A percentile compares a stretch with the other conserved stretches of the same genome.
Conservation (phyloP, 2,888 invertebrate genomes). For the Proisotoma minuta region DNA sequence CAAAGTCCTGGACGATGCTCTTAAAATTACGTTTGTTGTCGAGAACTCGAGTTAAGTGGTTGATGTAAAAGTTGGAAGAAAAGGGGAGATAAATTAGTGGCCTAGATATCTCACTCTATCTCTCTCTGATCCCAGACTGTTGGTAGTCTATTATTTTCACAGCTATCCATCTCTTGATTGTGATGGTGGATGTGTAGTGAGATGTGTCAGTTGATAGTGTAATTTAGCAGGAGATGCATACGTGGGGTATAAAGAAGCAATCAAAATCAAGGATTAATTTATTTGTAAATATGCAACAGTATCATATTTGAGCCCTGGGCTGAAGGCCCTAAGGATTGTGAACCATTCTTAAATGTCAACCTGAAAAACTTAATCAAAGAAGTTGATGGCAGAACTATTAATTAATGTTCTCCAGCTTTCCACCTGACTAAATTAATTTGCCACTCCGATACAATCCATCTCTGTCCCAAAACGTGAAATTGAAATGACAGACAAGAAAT, state of each 20-base stretch:
- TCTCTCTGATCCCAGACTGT: no score
- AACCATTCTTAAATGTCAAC: no score
- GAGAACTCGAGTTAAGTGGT: background rate
- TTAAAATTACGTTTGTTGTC: background rate
- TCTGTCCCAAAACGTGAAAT: no score
- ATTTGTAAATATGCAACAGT: slow-evolving; percentile 5
- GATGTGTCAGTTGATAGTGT: slow-evolving; percentile 13
- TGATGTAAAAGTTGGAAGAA: background rate
- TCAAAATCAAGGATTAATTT: slow-evolving; percentile 20
- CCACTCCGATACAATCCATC: slow-evolving; percentile 13
- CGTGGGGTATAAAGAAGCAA: slow-evolving; percentile 13
- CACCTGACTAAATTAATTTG: slow-evolving; percentile 19
- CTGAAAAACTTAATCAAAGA: background rate
- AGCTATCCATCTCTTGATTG: no score
- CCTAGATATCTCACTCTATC: background rate
- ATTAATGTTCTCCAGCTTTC: slow-evolving; percentile 6
- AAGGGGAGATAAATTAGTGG: background rate
- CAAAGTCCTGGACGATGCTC: no score
- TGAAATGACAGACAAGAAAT: no score
- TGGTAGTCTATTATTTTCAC: no score
- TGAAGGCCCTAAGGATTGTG: no score
- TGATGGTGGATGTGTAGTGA: background rate
- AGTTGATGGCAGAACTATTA: slow-evolving; percentile 1
- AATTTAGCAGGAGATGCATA: slow-evolving; percentile 6
- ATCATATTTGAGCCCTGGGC: no score